Percentiles rank a stretch among this genome's conserved stretches.
These are phyloP conservation scores for Ictalurus punctatus DNA, from an alignment of 2,113 vertebrate genomes.

Conservation along the genomic window DNA sequence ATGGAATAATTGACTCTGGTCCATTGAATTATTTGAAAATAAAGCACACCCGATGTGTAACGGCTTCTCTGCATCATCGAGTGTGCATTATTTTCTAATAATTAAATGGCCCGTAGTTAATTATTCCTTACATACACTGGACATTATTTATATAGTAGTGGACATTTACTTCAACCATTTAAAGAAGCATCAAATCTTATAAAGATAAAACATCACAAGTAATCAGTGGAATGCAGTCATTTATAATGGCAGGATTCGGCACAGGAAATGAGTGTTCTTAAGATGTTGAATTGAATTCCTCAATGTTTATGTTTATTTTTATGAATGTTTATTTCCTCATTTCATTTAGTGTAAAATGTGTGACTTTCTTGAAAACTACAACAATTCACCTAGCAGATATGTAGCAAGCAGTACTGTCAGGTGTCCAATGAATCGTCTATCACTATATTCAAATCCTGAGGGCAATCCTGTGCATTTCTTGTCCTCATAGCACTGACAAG, in stretches of 20 bases:
- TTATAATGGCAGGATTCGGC: background rate
- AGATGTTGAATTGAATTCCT: background rate
- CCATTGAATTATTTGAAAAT: no score
- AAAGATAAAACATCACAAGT: background rate
- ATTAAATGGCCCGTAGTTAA: background rate
- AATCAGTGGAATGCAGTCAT: background rate
- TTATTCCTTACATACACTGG: background rate
- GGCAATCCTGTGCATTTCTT: slow-evolving; percentile 47
- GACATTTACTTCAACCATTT: background rate
- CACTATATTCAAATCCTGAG: background rate
- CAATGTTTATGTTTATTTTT: no score
- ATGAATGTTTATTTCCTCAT: background rate
- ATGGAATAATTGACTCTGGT: no score
- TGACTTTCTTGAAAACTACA: background rate
- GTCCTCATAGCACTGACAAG: slow-evolving; percentile 71
- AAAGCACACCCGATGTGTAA: no score
- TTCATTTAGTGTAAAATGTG: background rate
- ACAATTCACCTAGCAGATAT: slow-evolving; percentile 3
- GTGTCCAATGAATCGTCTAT: slow-evolving; percentile 53
- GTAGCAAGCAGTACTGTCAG: slow-evolving; percentile 12
- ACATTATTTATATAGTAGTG: background rate
- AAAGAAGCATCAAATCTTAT: background rate
- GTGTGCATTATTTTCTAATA: no score
- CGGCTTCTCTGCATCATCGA: no score
- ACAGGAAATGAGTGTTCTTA: background rate